Conservation (phyloP, 2,888 invertebrate species). For the Oasisia sp. region DNA sequence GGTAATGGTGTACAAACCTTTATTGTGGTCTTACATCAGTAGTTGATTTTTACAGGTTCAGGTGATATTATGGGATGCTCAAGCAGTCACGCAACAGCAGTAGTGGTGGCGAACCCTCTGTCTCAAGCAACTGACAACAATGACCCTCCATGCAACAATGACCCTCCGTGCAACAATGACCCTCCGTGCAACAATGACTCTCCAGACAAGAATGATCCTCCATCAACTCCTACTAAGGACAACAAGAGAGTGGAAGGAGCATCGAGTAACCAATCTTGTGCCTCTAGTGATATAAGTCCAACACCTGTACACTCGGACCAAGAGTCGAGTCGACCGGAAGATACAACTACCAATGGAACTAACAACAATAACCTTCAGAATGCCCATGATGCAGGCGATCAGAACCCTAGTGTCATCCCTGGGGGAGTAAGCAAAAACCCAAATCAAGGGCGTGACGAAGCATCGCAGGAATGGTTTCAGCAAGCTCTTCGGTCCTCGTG, state of each 20-base stretch:
- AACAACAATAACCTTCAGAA: background rate
- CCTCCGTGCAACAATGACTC: too few relatives aligned
- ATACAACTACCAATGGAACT: background rate
- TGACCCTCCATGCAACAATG: too few relatives aligned
- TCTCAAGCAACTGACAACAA: too few relatives aligned
- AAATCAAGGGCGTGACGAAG: conserved; percentile 1
- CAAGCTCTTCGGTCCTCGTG: conserved; percentile 28
- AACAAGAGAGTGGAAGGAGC: background rate
- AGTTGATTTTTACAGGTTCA: background rate
- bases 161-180: too few relatives aligned
- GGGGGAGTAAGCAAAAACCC: background rate
- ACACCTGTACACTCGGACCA: background rate
- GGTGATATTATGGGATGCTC: background rate
- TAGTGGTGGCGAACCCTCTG: background rate
- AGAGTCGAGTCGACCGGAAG: background rate
- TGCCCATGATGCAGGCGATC: background rate
- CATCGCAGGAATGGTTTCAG: conserved; percentile 28
- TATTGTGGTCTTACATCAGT: too few relatives aligned
- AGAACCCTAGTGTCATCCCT: background rate
- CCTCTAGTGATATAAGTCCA: background rate
- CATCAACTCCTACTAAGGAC: background rate
- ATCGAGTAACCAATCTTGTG: background rate
- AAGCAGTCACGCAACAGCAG: background rate
- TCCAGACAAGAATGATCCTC: background rate
- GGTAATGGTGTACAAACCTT: too few relatives aligned